Percentiles rank a stretch among this genome's conserved stretches.
These are phyloP conservation scores for Pteruthius melanotis DNA, from an alignment of 2,113 vertebrate species.

Conservation along the genomic window DNA sequence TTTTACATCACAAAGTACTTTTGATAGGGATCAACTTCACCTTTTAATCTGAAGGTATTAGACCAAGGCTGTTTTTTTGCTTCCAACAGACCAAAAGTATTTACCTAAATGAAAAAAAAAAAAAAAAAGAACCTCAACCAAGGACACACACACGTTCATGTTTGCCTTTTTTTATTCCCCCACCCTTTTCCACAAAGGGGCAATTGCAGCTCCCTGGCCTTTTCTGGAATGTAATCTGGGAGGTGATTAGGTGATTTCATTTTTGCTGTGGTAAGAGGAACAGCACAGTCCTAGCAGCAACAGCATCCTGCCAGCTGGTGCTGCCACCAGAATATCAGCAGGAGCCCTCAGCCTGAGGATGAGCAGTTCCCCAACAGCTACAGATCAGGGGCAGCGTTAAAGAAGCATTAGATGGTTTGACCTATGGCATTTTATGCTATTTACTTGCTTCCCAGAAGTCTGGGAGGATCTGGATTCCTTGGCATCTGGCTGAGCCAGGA, in stretches of 20 bases:
- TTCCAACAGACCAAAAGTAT: background rate
- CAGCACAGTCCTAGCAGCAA: background rate
- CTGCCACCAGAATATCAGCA: background rate
- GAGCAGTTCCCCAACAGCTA: background rate
- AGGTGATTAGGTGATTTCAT: background rate
- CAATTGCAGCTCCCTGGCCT: background rate
- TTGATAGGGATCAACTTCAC: background rate
- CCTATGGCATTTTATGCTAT: background rate
- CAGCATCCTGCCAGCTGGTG: background rate
- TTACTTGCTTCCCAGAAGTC: conserved; percentile 28
- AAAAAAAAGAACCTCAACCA: background rate
- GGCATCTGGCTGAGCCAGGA: background rate
- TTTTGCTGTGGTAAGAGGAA: background rate
- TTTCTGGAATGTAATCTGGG: background rate
- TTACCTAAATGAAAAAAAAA: background rate
- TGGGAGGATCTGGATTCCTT: conserved; percentile 39
- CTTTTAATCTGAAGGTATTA: background rate
- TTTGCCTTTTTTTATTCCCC: background rate
- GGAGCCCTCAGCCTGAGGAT: background rate
- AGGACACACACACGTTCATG: background rate
- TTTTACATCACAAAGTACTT: background rate
- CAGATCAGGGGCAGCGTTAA: background rate
- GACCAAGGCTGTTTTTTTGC: background rate
- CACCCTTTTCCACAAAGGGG: background rate
- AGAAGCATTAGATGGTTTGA: background rate